These are phyloP conservation scores for Perithous albicinctus DNA, from an alignment of 2,888 invertebrate species.

Conservation along the genomic window DNA sequence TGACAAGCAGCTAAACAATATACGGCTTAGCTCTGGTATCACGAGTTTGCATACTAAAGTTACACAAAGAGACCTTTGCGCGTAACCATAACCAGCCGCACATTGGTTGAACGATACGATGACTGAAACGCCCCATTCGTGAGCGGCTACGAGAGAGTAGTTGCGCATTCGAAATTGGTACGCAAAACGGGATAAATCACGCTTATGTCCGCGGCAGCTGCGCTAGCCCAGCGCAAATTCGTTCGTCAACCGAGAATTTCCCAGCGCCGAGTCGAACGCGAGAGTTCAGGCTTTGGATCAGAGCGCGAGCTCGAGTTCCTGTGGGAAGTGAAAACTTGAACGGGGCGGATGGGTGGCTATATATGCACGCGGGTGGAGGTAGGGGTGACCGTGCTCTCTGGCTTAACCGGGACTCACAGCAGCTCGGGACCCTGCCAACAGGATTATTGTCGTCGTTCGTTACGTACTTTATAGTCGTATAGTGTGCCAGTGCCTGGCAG, in stretches of 20 bases:
- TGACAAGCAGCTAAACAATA: conserved; percentile 13
- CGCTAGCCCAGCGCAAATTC: conserved; percentile 72
- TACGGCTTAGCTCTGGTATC: background rate
- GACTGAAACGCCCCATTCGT: conserved; percentile 6
- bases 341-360: conserved; percentile 16
- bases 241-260: conserved; percentile 74
- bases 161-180: conserved; percentile 73
- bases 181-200: conserved; percentile 81
- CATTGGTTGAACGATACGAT: background rate
- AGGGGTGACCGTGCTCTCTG: background rate
- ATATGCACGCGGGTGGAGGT: no score
- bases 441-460: conserved; percentile 69
- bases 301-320: conserved; percentile 33
- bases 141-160: background rate
- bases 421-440: conserved; percentile 56
- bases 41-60: background rate
- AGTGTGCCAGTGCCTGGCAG: conserved; percentile 34
- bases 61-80: background rate
- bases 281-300: conserved; percentile 27
- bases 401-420: conserved; percentile 48
- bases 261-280: conserved; percentile 35
- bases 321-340: conserved; percentile 57
- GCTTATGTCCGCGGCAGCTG: conserved; percentile 79
- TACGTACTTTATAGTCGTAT: conserved; percentile 65
- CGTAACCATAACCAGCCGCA: conserved; percentile 3